Percentiles rank a stretch among this genome's conserved stretches.
These are phyloP conservation scores for Belonocnema kinseyi DNA, from an alignment of 1,140 invertebrate genomes.

Conservation along the genomic window DNA sequence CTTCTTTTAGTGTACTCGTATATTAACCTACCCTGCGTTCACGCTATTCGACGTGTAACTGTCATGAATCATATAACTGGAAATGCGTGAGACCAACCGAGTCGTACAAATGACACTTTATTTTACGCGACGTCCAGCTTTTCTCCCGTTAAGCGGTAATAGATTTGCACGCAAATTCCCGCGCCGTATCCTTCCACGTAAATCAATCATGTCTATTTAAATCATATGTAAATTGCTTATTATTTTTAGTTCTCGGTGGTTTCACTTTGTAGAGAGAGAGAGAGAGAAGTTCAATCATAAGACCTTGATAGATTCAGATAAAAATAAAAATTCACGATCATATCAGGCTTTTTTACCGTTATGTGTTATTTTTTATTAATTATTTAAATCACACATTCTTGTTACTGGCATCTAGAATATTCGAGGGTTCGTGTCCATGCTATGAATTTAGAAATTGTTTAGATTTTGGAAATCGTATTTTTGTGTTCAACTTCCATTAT, in stretches of 20 bases:
- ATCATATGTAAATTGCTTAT: slow-evolving; percentile 7
- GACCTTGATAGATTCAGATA: too few relatives aligned
- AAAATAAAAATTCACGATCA: too few relatives aligned
- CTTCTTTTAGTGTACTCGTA: neutral
- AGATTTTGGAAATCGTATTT: too few relatives aligned
- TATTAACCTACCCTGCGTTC: neutral
- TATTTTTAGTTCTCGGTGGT: neutral
- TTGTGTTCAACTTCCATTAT: too few relatives aligned
- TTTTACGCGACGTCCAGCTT: neutral
- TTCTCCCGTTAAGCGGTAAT: neutral
- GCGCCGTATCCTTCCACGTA: neutral
- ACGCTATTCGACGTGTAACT: slow-evolving; percentile 10
- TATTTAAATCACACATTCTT: too few relatives aligned
- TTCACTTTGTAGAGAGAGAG: too few relatives aligned
- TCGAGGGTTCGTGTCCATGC: too few relatives aligned
- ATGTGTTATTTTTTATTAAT: too few relatives aligned
- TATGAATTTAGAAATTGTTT: too few relatives aligned
- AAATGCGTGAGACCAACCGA: slow-evolving; percentile 13
- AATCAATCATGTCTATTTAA: slow-evolving; percentile 14
- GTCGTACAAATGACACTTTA: slow-evolving; percentile 11
- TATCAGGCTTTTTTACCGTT: too few relatives aligned
- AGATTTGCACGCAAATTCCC: slow-evolving; percentile 12
- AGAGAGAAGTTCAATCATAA: too few relatives aligned
- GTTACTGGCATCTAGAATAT: too few relatives aligned
- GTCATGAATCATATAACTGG: slow-evolving; percentile 29